Base-by-base conservation (phyloP, 2,888 invertebrate species). In the Scaeva pyrastri region DNA sequence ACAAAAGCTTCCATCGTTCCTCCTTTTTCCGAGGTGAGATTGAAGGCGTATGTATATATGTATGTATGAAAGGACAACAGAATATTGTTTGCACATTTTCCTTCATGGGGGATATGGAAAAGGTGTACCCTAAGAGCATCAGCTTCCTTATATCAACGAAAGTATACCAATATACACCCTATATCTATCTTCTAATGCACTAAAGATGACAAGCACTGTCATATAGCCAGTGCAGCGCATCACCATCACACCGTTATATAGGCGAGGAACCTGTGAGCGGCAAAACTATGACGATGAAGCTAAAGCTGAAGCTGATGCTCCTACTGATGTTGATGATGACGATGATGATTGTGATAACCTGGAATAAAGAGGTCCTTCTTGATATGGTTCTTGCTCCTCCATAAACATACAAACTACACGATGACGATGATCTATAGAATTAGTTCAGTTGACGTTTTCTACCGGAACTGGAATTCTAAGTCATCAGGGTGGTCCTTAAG, bases 381-480 rank as follows among this genome's bases (percentile, higher is more conserved):
- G 23, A 26, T 31, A 39, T 39, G 10, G 11, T 39, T 39, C 10
- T 52, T 26, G 23, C 23, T 52, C 14, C 23, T 52, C 14, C 52
- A 23, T 11, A 0, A 0, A 8, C 6, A 39, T 12, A 39, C 12
- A 6, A 11, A 39, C 26, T 48, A 26, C 52, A 39, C n/a, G 8
- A n/a, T 39, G 68, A 50, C 52, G 50, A 62, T 74, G 83, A 79
- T 80, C 64, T 71, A 45, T 43, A 26, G 75, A 80, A 84, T 84
- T 71, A 72, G 84, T 75, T 71, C 66, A 72, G 84, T 75, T 71
- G 70, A 66, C 79, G 39, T 78, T 78, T 70, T 70, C 70, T 60
- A 62, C 70, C 41, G 58, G 68, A 41, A 56, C 70, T 45, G 23
- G 68, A 41, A 50, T 39, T 64, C 50, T 55, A 55, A 62, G 52